A percentile compares a stretch with the other conserved stretches of the same genome.
Evolutionary conservation across 2,797 vertebrate genomes (phyloP).

Genomic region (Sardinella longiceps): DNA sequence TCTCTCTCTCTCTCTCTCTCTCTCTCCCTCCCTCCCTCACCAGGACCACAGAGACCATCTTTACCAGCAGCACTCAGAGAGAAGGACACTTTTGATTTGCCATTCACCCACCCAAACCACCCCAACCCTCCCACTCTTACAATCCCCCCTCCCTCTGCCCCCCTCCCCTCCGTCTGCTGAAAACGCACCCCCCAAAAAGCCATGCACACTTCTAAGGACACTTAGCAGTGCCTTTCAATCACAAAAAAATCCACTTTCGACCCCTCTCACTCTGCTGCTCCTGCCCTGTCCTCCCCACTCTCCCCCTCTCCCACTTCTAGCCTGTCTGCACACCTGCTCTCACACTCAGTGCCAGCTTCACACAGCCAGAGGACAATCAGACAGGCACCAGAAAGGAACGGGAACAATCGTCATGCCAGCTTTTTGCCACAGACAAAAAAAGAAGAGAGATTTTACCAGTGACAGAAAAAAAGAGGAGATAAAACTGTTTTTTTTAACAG

Average conservation of each 20-base stretch:
- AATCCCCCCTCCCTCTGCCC: no score
- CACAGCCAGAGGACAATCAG: not conserved
- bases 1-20: no score
- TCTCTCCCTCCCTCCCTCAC: no score
- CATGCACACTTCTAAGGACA: not conserved
- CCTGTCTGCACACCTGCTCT: not conserved
- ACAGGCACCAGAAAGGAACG: not conserved
- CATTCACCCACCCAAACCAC: not conserved
- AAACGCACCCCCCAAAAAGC: not conserved
- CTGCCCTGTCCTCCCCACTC: no score
- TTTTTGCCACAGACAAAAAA: not conserved
- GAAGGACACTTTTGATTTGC: not conserved
- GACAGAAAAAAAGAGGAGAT: not conserved
- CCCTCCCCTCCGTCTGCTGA: not conserved
- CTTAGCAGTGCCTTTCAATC: not conserved
- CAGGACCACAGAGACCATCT: not conserved
- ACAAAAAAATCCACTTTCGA: conserved; percentile 50
- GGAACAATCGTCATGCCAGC: not conserved
- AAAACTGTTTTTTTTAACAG: not conserved
- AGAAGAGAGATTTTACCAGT: not conserved
- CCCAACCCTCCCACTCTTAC: not conserved
- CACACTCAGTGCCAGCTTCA: not conserved
- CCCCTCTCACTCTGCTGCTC: conserved; percentile 62
- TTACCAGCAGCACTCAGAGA: not conserved
- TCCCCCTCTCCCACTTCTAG: conserved; percentile 41